phyloP scores from a whole-genome alignment of 2,113 vertebrate genomes.

The Atractosteus spatula region DNA sequence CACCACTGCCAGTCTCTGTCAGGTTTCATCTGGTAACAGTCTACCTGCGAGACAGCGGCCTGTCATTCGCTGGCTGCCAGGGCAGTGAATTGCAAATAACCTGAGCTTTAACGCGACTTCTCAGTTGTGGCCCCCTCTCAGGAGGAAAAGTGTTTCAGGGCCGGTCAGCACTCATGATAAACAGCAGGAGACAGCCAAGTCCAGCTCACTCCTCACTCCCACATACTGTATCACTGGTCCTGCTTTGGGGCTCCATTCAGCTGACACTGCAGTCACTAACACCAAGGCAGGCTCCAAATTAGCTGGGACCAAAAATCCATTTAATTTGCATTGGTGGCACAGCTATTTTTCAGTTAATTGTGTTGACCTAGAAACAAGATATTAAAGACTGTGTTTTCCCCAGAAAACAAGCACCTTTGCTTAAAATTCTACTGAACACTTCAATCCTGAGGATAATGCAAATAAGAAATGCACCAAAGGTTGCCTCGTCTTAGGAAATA shows the following conservation, averaged over 20 bases:
- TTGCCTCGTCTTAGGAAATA: too few species aligned
- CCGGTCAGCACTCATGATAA: conserved; percentile 33
- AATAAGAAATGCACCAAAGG: too few species aligned
- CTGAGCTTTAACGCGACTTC: conserved; percentile 33
- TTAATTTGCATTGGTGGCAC: not conserved
- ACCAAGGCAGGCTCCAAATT: not conserved
- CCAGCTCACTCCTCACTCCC: conserved; percentile 49
- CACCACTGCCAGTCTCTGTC: conserved; percentile 34
- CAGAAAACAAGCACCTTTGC: too few species aligned
- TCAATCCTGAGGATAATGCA: too few species aligned
- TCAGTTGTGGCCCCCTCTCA: conserved; percentile 46
- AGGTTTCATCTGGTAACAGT: conserved; percentile 48
- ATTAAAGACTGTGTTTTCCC: too few species aligned
- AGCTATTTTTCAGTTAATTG: not conserved
- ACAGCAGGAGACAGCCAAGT: conserved; percentile 45
- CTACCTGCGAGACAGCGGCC: conserved; percentile 46
- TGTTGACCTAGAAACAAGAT: not conserved
- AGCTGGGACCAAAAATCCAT: conserved; percentile 4
- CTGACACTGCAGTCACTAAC: conserved; percentile 8
- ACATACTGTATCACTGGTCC: conserved; percentile 26
- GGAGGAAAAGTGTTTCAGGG: conserved; percentile 44
- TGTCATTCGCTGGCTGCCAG: conserved; percentile 52
- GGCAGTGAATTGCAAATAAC: conserved; percentile 56
- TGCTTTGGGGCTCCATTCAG: conserved; percentile 10
- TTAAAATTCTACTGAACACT: too few species aligned